A percentile compares a stretch with the other conserved stretches of the same genome.
Evolutionary conservation across 2,797 vertebrate genomes (phyloP).

Genomic region (Oreonectes daqikongensis): DNA sequence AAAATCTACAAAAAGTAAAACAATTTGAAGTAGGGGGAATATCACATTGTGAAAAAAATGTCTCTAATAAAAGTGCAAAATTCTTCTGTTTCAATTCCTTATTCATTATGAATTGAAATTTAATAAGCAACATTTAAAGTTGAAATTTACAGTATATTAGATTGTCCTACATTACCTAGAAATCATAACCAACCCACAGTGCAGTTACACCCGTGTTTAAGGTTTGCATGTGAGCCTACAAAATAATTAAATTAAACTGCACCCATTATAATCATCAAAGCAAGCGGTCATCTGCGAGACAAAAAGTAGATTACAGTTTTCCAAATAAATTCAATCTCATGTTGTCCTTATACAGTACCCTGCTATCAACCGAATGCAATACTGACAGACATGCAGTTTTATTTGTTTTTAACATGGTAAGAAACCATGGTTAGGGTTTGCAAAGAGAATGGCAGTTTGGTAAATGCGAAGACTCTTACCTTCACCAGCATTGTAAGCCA

Average conservation of each 20-base stretch:
- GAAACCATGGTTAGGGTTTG: background rate
- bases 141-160: background rate
- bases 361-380: too few relatives aligned
- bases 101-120: too few relatives aligned
- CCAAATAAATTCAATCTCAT: background rate
- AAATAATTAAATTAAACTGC: background rate
- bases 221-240: background rate
- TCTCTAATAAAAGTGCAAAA: too few relatives aligned
- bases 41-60: too few relatives aligned
- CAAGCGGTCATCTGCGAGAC: background rate
- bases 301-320: background rate
- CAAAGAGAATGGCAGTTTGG: background rate
- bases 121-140: too few relatives aligned
- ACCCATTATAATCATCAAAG: background rate
- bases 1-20: too few relatives aligned
- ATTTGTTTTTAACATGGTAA: background rate
- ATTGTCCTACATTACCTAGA: background rate
- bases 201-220: background rate
- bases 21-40: too few relatives aligned
- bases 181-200: background rate
- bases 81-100: too few relatives aligned
- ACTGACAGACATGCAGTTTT: too few relatives aligned
- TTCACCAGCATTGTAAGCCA: conserved; percentile 89
- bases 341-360: background rate
- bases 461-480: conserved; percentile 69